These are phyloP conservation scores for Acanthisitta chloris DNA, from an alignment of 2,113 vertebrate species.

Conservation along the genomic window DNA sequence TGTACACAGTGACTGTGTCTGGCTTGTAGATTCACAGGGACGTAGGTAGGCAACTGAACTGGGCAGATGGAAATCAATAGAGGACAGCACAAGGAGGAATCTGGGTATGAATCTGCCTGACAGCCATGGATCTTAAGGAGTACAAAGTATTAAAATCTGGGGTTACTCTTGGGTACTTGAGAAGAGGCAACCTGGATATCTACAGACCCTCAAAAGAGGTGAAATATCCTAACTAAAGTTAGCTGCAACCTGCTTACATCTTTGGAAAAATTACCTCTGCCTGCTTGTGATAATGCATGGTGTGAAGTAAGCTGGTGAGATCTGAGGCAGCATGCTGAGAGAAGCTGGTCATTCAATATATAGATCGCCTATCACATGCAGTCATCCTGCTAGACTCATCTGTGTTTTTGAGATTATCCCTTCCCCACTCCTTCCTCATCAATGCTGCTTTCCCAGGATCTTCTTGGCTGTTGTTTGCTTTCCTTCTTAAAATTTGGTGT, in stretches of 20 bases:
- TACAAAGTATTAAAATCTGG: not conserved
- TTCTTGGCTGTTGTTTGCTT: not conserved
- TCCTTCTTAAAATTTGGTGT: not conserved
- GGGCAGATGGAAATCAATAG: not conserved
- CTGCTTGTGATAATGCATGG: not conserved
- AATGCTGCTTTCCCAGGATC: not conserved
- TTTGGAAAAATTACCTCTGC: not conserved
- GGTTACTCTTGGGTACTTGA: not conserved
- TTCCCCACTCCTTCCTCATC: not conserved
- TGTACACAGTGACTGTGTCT: fast-evolving
- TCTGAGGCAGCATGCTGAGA: not conserved
- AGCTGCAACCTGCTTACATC: fast-evolving
- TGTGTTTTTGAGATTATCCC: not conserved
- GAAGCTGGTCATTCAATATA: not conserved
- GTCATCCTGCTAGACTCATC: not conserved
- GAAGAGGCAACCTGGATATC: not conserved
- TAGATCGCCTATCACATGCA: not conserved
- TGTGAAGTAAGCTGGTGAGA: not conserved
- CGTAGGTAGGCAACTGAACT: not conserved
- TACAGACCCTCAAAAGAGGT: not conserved
- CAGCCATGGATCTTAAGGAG: not conserved
- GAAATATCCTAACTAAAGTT: not conserved
- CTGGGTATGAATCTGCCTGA: not conserved
- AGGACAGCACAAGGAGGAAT: not conserved
- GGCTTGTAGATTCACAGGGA: not conserved